phyloP scores from a whole-genome alignment of 2,113 vertebrate genomes.

The Loxodonta africana region DNA sequence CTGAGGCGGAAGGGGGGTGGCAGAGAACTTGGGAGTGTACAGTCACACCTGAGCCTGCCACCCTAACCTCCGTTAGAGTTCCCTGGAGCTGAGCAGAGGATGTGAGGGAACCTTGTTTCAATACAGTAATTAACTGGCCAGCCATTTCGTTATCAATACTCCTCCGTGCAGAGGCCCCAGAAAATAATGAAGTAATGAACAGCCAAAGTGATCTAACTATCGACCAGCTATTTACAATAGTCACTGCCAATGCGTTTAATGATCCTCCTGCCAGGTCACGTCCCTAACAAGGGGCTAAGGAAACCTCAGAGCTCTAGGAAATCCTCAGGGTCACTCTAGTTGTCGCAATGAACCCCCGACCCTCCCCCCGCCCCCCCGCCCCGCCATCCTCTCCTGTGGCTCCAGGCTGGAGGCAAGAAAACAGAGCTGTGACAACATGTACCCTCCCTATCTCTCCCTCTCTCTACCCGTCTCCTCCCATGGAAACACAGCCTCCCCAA shows the following conservation, averaged over 20 bases:
- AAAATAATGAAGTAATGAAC: conserved; percentile 93
- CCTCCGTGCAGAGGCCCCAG: conserved; percentile 82
- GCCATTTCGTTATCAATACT: conserved; percentile 83
- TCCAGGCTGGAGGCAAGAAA: neutral
- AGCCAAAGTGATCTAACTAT: conserved; percentile 91
- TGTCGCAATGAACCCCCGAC: neutral
- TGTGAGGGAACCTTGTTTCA: conserved; percentile 64
- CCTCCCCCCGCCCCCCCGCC: neutral
- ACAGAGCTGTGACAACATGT: accelerated
- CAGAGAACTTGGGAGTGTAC: neutral
- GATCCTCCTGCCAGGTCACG: neutral
- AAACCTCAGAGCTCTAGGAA: conserved; percentile 58
- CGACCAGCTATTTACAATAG: conserved; percentile 90
- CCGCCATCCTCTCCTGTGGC: neutral
- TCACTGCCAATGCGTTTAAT: neutral
- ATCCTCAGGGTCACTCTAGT: neutral
- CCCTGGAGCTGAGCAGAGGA: conserved; percentile 76
- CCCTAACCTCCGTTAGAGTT: neutral
- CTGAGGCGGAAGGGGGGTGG: neutral
- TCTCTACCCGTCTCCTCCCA: neutral
- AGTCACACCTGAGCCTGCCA: neutral
- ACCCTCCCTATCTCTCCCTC: neutral
- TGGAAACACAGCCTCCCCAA: neutral
- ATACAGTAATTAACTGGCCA: conserved; percentile 82
- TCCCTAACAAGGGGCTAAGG: conserved; percentile 16